Percentiles rank a stretch among this genome's conserved stretches.
Evolutionary conservation across 2,113 vertebrate genomes (phyloP).

Genomic region (Corydoras maculifer): DNA sequence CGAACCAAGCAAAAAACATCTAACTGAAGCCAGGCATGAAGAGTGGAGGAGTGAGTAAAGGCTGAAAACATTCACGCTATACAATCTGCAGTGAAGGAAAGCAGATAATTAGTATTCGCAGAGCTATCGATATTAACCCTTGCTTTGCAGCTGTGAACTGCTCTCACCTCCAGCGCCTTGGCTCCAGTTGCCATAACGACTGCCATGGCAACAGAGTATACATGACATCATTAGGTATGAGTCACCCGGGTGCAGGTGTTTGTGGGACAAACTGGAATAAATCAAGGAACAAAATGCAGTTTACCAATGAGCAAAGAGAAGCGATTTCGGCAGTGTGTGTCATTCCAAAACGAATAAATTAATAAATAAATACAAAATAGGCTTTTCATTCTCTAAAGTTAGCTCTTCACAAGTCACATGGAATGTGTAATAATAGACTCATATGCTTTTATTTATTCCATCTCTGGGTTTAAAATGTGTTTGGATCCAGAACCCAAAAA

Average conservation of each 20-base stretch:
- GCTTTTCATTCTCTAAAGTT: not conserved
- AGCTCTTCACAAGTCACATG: too few relatives aligned
- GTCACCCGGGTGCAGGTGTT: conserved; percentile 43
- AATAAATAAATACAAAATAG: not conserved
- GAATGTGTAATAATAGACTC: too few relatives aligned
- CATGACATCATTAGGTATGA: conserved; percentile 60
- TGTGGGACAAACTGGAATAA: conserved; percentile 28
- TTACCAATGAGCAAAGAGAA: not conserved
- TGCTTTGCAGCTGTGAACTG: conserved; percentile 30
- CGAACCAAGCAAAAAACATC: conserved; percentile 9
- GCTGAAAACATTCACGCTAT: not conserved
- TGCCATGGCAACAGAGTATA: conserved; percentile 56
- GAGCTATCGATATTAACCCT: conserved; percentile 42
- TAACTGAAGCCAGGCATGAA: conserved; percentile 2
- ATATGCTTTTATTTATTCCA: too few relatives aligned
- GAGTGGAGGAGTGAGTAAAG: conserved; percentile 19
- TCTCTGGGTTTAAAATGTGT: too few relatives aligned
- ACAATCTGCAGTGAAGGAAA: not conserved
- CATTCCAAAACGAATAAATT: not conserved
- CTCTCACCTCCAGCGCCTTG: conserved; percentile 39
- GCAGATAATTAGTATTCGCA: conserved; percentile 32
- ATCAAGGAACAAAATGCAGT: conserved; percentile 3
- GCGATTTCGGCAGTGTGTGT: not conserved
- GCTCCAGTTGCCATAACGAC: conserved; percentile 52
- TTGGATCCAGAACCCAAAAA: too few relatives aligned